These are phyloP conservation scores for Heliothis peltigera DNA, from an alignment of 2,888 invertebrate genomes.

Conservation along the genomic window DNA sequence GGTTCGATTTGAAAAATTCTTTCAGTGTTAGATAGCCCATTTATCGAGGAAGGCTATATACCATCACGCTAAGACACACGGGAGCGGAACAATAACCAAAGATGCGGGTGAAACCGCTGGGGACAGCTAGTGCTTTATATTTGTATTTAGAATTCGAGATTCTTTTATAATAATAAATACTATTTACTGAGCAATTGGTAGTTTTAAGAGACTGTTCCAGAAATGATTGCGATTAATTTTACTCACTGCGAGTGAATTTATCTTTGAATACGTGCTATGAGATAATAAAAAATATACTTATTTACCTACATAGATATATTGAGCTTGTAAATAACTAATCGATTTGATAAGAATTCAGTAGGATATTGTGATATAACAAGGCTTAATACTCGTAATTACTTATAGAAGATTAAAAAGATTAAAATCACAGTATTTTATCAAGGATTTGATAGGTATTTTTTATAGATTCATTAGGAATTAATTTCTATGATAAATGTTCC, in stretches of 20 bases:
- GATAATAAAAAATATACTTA: not conserved
- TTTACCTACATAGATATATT: not conserved
- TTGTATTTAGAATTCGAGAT: too few relatives aligned
- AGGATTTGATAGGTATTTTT: not conserved
- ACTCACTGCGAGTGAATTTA: not conserved
- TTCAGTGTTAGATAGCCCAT: too few relatives aligned
- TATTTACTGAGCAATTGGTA: too few relatives aligned
- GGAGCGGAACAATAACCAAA: too few relatives aligned
- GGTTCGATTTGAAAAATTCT: too few relatives aligned
- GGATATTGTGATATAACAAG: not conserved
- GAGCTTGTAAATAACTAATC: not conserved
- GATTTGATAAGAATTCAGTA: not conserved
- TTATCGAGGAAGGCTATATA: too few relatives aligned
- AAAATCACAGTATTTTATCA: not conserved
- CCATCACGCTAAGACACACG: too few relatives aligned
- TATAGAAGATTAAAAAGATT: not conserved
- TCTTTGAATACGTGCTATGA: not conserved
- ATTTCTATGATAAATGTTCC: not conserved
- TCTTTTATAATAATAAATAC: too few relatives aligned
- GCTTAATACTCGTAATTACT: not conserved
- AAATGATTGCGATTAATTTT: not conserved
- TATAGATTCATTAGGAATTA: not conserved
- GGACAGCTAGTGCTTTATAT: too few relatives aligned
- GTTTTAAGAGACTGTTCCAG: too few relatives aligned
- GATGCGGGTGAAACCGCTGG: too few relatives aligned